These are phyloP conservation scores for Hypsopygia costalis DNA, from an alignment of 2,888 invertebrate species.

Conservation along the genomic window DNA sequence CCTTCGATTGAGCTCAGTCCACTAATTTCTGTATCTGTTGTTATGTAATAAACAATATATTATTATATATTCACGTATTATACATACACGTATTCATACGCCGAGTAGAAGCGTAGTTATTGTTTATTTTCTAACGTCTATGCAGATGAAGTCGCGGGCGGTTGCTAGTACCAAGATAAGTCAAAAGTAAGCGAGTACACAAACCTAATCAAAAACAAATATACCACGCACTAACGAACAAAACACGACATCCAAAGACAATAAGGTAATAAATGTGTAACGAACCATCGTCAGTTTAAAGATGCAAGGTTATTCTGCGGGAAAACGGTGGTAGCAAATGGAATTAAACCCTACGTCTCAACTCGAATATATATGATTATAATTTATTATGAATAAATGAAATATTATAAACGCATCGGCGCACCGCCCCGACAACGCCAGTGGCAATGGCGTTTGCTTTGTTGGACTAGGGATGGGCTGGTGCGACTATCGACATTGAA, in stretches of 20 bases:
- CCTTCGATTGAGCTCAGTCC: no score
- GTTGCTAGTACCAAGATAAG: no score
- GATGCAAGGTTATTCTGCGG: conserved; percentile 11
- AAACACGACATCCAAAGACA: background rate
- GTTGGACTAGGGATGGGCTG: conserved; percentile 49
- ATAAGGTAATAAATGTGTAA: conserved; percentile 7
- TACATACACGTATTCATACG: no score
- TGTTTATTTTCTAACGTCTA: no score
- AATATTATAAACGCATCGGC: conserved; percentile 80
- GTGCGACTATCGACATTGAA: conserved; percentile 23
- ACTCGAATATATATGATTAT: conserved; percentile 62
- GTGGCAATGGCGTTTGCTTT: conserved; percentile 79
- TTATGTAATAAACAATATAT: no score
- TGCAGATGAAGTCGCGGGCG: no score
- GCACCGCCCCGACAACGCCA: conserved; percentile 76
- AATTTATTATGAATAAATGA: conserved; percentile 81
- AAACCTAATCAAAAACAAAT: no score
- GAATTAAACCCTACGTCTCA: conserved; percentile 49
- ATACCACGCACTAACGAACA: no score
- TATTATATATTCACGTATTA: no score
- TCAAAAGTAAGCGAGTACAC: no score
- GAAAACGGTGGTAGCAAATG: conserved; percentile 29
- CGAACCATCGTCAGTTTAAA: conserved; percentile 17
- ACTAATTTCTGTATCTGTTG: no score
- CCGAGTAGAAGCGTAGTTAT: no score